Conservation (phyloP, 2,888 invertebrate genomes). For the Teleogryllus oceanicus region DNA sequence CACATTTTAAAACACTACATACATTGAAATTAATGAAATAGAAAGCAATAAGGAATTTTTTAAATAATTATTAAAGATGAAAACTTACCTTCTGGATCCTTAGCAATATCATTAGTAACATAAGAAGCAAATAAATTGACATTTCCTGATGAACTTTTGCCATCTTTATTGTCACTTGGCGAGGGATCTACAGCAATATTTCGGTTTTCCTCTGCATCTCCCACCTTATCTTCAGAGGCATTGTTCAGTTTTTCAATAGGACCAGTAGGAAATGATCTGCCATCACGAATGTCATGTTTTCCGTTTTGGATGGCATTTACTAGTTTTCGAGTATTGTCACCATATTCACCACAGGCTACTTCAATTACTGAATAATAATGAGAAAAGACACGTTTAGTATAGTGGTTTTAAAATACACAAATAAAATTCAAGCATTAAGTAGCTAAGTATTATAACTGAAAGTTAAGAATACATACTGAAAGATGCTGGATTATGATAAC, state of each 20-base stretch:
- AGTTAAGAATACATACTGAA: slow-evolving; percentile 58
- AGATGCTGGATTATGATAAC: slow-evolving; percentile 96
- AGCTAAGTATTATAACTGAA: not conserved
- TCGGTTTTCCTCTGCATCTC: not conserved
- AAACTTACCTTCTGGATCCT: slow-evolving; percentile 51
- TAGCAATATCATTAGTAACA: slow-evolving; percentile 63
- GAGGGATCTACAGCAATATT: slow-evolving; percentile 2
- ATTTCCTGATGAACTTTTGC: slow-evolving; percentile 24
- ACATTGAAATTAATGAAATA: too few relatives aligned
- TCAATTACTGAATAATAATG: slow-evolving; percentile 59
- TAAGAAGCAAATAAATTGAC: slow-evolving; percentile 54
- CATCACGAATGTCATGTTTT: slow-evolving; percentile 71
- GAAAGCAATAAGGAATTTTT: too few relatives aligned
- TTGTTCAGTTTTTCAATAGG: slow-evolving; percentile 38
- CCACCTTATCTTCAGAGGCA: not conserved
- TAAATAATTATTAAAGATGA: too few relatives aligned
- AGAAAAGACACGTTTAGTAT: not conserved
- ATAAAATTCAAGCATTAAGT: not conserved
- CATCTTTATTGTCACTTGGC: slow-evolving; percentile 20
- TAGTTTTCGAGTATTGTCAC: slow-evolving; percentile 79
- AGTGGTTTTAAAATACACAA: too few relatives aligned
- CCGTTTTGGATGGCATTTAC: slow-evolving; percentile 84
- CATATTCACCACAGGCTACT: slow-evolving; percentile 95
- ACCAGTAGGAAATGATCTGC: slow-evolving; percentile 63
- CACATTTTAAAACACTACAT: too few relatives aligned